Evolutionary conservation across 2,113 vertebrate genomes (phyloP), one percentile per base, ranked within the genome.

Genomic region (Calonectris borealis): DNA sequence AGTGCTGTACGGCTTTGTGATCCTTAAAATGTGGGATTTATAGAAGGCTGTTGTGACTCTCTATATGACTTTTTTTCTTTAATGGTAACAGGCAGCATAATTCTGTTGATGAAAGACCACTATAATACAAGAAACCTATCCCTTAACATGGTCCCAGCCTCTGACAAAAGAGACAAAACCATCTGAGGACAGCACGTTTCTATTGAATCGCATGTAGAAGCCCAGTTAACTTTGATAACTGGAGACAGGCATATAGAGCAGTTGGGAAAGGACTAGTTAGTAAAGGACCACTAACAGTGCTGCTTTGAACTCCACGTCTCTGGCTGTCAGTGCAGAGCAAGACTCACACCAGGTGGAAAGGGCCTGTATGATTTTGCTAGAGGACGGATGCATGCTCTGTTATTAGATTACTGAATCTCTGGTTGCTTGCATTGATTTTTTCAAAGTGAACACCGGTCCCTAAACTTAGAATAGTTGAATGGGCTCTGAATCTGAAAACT

Each of bases 171-270:
- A 75, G 40, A 34, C 3, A 16, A 32, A 70, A 21, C 18, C 10
- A 17, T 48, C 48, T 18, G 52, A 72, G n/a, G 13, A 55, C 7
- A 12, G 8, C 4, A 1, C 0, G 0, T 62, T 58, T 38, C 64
- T 84, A 0, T 2, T 22, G 51, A 66, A 24, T 42, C 1, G 0
- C 0, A 0, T 27, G 17, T 1, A 16, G 62, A 38, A 58, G 49
- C 6, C 25, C 7, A 24, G 66, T 10, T 38, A 29, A 55, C 13
- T 64, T 38, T 51, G 32, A 0, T 25, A n/a, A 3, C 7, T 36
- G 48, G 52, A 60, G 52, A 16, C 7, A 2, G 36, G 44, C 12
- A 34, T 58, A 8, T 42, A 10, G 83, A 88, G 42, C 7, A 42
- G n/a, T 11, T 40, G 16, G 31, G 52, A 26, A 66, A n/a, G 5